Conservation (phyloP, 37 sponge, comb jelly and placozoan species). For the Eunapius fragilis region DNA sequence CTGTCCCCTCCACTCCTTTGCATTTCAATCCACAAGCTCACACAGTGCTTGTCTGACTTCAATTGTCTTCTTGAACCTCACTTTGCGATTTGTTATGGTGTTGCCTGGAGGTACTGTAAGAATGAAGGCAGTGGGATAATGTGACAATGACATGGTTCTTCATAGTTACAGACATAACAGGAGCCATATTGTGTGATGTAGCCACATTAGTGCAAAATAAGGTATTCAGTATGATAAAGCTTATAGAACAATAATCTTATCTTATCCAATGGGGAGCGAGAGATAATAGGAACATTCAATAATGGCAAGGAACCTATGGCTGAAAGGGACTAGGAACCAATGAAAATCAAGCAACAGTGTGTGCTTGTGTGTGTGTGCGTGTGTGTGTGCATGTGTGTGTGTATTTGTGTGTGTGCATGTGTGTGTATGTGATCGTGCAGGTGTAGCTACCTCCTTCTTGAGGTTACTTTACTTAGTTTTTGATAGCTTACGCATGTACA, state of each 20-base stretch:
- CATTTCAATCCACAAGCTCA: not conserved
- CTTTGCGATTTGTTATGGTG: conserved; percentile 46
- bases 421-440: not conserved
- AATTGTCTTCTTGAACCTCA: conserved; percentile 51
- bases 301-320: no score
- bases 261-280: no score
- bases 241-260: no score
- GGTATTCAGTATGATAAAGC: no score
- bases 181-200: not conserved
- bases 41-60: conserved; percentile 62
- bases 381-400: conserved; percentile 18
- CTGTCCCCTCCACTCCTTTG: not conserved
- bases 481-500: no score
- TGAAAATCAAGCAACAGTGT: no score
- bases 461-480: no score
- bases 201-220: no score
- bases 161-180: not conserved
- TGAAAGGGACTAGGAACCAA: no score
- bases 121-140: not conserved
- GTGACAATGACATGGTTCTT: not conserved
- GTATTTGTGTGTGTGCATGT: not conserved
- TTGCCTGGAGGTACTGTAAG: conserved; percentile 34
- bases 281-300: no score
- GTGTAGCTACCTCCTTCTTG: no score
- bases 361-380: not conserved